A percentile compares a stretch with the other conserved stretches of the same genome.
Evolutionary conservation across 2,888 invertebrate species (phyloP).

Genomic region (Craniophora ligustri): DNA sequence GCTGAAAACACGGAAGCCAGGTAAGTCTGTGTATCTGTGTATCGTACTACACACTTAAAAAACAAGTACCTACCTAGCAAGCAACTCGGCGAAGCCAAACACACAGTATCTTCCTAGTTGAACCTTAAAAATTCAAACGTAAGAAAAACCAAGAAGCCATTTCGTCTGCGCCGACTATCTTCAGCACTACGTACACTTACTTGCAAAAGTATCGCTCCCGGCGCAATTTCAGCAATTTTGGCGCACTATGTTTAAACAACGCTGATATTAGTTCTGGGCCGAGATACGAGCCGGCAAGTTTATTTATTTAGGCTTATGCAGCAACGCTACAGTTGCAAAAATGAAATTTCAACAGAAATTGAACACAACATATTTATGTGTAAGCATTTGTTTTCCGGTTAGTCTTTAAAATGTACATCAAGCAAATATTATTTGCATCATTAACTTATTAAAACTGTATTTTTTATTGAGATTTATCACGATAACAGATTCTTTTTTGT

Average conservation of each 20-base stretch:
- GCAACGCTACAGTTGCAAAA: conserved; percentile 52
- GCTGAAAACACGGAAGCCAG: not conserved
- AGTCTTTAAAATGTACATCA: too few relatives aligned
- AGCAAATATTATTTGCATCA: not conserved
- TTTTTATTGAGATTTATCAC: too few relatives aligned
- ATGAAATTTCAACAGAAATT: conserved; percentile 48
- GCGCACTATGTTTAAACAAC: conserved; percentile 65
- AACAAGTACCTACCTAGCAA: conserved; percentile 29
- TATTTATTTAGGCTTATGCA: conserved; percentile 66
- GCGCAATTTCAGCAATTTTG: conserved; percentile 67
- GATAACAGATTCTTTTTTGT: too few relatives aligned
- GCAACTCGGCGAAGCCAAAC: conserved; percentile 20
- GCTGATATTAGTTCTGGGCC: conserved; percentile 71
- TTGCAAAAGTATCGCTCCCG: conserved; percentile 60
- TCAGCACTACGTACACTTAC: conserved; percentile 48
- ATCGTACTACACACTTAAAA: conserved; percentile 30
- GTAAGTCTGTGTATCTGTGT: conserved; percentile 17
- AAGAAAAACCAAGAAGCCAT: conserved; percentile 57
- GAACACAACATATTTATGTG: conserved; percentile 43
- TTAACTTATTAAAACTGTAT: too few relatives aligned
- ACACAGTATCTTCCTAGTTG: conserved; percentile 27
- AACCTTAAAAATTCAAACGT: conserved; percentile 58
- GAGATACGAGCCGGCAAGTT: conserved; percentile 56
- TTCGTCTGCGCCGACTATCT: conserved; percentile 39
- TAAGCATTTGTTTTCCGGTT: too few relatives aligned